Evolutionary conservation across 2,888 invertebrate species (phyloP).

Genomic region (Muscina levida): DNA sequence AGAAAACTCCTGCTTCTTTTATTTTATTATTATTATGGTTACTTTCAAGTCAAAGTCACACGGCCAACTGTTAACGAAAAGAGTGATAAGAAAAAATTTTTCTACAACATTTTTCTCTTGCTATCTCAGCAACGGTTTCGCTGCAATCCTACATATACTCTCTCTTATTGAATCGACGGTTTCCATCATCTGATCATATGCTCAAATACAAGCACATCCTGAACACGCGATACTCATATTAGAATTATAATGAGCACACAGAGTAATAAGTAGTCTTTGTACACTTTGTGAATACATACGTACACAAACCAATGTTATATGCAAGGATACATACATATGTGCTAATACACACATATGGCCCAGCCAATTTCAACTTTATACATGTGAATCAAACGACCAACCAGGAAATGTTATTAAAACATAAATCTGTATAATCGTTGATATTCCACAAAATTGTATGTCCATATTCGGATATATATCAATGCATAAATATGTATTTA

Average conservation of each 20-base stretch:
- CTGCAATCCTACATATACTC: no score
- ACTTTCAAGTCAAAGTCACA: no score
- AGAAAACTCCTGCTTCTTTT: no score
- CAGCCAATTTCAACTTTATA: no score
- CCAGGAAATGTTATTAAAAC: conserved; percentile 57
- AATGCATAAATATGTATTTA: background rate
- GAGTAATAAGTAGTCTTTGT: conserved; percentile 33
- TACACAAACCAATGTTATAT: conserved; percentile 9
- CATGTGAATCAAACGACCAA: conserved; percentile 13
- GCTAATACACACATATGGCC: background rate
- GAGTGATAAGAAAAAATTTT: no score
- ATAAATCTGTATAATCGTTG: conserved; percentile 52
- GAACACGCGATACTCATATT: no score
- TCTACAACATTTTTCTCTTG: no score
- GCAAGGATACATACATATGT: conserved; percentile 25
- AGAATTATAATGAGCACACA: conserved; percentile 7
- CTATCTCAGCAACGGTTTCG: no score
- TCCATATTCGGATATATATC: background rate
- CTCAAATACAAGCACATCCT: background rate
- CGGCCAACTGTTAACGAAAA: no score
- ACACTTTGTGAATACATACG: background rate
- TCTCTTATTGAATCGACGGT: no score
- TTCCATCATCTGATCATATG: no score
- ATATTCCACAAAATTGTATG: background rate
- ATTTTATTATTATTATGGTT: no score